Percentiles rank a stretch among this genome's conserved stretches.
These are phyloP conservation scores for Diplazon laetatorius DNA, from an alignment of 2,888 invertebrate species.

Conservation along the genomic window DNA sequence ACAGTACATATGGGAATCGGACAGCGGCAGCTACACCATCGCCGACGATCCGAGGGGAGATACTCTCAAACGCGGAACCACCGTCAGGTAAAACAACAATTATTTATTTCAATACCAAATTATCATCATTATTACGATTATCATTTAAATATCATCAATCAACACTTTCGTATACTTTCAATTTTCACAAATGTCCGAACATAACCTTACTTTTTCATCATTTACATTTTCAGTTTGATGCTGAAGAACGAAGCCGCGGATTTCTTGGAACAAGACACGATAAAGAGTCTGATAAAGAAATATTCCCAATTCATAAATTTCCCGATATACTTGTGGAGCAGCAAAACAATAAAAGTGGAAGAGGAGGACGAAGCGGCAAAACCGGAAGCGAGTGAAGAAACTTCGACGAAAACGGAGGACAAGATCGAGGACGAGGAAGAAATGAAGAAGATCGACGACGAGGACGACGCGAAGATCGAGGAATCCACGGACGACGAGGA, in stretches of 20 bases:
- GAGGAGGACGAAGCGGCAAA: slow-evolving; percentile 85
- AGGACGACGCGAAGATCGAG: slow-evolving; percentile 87
- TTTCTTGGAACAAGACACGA: slow-evolving; percentile 95
- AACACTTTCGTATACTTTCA: too few relatives aligned
- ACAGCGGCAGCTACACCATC: slow-evolving; percentile 94
- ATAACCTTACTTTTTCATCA: slow-evolving; percentile 5
- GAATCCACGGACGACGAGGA: slow-evolving; percentile 86
- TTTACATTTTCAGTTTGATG: slow-evolving; percentile 89
- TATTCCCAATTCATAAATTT: slow-evolving; percentile 99
- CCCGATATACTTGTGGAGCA: slow-evolving; percentile 97
- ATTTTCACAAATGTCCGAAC: slow-evolving; percentile 71
- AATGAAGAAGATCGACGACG: slow-evolving; percentile 81
- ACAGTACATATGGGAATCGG: slow-evolving; percentile 99
- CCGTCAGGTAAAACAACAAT: slow-evolving; percentile 86
- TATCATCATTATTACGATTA: too few relatives aligned
- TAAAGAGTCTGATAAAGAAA: slow-evolving; percentile 96
- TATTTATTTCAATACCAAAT: too few relatives aligned
- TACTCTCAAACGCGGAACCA: slow-evolving; percentile 95
- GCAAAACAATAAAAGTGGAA: slow-evolving; percentile 84
- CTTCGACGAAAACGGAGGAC: slow-evolving; percentile 83
- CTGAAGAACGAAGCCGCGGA: slow-evolving; percentile 98
- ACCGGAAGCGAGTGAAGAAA: slow-evolving; percentile 83
- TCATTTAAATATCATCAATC: too few relatives aligned
- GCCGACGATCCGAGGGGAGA: slow-evolving; percentile 97
- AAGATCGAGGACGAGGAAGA: slow-evolving; percentile 84